These are phyloP conservation scores for Caenorhabditis inopinata DNA, from an alignment of 1,140 invertebrate species.

Conservation along the genomic window DNA sequence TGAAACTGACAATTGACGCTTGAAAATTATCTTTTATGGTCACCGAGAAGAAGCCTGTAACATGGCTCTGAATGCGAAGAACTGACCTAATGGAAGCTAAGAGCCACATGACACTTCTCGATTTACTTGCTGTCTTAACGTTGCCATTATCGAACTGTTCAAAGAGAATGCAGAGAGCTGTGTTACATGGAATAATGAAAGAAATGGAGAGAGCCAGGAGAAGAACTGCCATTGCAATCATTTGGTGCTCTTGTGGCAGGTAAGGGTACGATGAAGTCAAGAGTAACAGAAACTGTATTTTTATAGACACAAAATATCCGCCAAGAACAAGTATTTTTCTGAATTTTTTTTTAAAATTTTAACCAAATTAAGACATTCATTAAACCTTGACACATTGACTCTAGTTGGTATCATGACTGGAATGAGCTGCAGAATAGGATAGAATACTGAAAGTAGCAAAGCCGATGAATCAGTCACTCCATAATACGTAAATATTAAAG, in stretches of 20 bases:
- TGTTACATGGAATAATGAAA: neutral
- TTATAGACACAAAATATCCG: neutral
- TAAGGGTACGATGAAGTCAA: neutral
- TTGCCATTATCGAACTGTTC: neutral
- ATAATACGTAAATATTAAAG: neutral
- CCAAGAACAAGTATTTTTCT: neutral
- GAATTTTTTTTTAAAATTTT: neutral
- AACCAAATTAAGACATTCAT: neutral
- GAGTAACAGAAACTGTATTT: neutral
- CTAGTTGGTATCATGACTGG: neutral
- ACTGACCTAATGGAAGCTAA: neutral
- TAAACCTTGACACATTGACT: neutral
- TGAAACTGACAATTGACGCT: too few species aligned
- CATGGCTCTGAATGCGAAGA: too few species aligned
- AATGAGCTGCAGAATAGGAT: neutral
- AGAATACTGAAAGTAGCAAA: neutral
- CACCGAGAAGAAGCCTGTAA: too few species aligned
- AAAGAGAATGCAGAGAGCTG: conserved; percentile 11
- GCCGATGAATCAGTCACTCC: neutral
- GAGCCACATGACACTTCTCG: conserved; percentile 21
- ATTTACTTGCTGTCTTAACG: neutral
- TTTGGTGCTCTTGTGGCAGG: neutral
- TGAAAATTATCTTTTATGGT: too few species aligned
- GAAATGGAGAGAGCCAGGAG: neutral
- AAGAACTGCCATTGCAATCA: conserved; percentile 1